These are phyloP conservation scores for Callorhinus ursinus DNA, from an alignment of 2,113 vertebrate species.

Conservation along the genomic window DNA sequence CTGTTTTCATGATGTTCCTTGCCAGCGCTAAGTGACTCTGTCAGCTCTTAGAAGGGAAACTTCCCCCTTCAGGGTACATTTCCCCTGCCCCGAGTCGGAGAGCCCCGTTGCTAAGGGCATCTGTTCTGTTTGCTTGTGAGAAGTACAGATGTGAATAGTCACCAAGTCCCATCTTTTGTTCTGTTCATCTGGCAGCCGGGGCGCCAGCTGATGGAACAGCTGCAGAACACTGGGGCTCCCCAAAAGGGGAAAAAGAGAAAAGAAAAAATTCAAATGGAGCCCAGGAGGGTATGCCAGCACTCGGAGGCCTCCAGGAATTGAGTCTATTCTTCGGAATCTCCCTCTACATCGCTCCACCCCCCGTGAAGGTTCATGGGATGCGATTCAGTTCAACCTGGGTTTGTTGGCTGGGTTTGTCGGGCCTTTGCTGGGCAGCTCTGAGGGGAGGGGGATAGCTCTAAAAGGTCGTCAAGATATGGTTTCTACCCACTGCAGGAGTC, in stretches of 20 bases:
- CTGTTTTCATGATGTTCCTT: constrained; percentile 64
- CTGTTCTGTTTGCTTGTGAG: constrained; percentile 27
- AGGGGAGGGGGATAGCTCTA: background rate
- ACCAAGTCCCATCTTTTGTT: constrained; percentile 47
- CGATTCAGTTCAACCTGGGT: background rate
- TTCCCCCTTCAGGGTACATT: constrained; percentile 11
- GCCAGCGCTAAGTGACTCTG: constrained; percentile 17
- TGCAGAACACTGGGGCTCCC: constrained; percentile 60
- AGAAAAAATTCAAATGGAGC: background rate
- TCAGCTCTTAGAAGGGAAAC: constrained; percentile 63
- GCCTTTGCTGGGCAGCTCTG: background rate
- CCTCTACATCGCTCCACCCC: background rate
- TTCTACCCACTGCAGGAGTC: background rate
- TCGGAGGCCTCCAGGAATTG: background rate
- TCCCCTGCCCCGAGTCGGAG: background rate
- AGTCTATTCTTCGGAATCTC: constrained; percentile 1
- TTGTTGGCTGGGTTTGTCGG: too few species aligned
- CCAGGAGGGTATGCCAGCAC: background rate
- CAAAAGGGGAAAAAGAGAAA: background rate
- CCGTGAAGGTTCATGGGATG: background rate
- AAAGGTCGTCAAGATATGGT: background rate
- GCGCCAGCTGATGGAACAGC: constrained; percentile 53
- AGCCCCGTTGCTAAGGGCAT: constrained; percentile 48
- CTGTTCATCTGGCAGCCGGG: constrained; percentile 33
- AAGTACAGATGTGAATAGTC: constrained; percentile 63